Conservation (phyloP, 1,140 invertebrate species). For the Drepana arcuata region DNA sequence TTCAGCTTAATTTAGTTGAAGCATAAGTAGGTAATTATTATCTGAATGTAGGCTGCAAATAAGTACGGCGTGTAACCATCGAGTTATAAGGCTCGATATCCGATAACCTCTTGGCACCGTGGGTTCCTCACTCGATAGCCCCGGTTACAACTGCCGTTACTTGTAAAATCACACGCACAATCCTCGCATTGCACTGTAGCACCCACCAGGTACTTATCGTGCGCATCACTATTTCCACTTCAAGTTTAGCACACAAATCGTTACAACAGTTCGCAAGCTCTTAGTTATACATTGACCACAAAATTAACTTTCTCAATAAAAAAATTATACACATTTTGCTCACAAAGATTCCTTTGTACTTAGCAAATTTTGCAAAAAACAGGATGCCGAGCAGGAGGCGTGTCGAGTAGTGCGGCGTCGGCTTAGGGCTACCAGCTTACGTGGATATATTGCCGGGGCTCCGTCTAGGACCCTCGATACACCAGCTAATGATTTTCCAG, state of each 20-base stretch:
- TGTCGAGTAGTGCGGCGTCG: slow-evolving; percentile 33
- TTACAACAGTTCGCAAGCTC: slow-evolving; percentile 1
- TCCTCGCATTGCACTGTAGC: slow-evolving; percentile 27
- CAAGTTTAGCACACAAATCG: slow-evolving; percentile 13
- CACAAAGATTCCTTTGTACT: slow-evolving; percentile 38
- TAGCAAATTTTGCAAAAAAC: slow-evolving; percentile 56
- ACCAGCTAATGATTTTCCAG: too few species aligned
- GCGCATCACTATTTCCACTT: slow-evolving; percentile 11
- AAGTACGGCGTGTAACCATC: too few species aligned
- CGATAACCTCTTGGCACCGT: slow-evolving; percentile 54
- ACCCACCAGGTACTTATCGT: slow-evolving; percentile 13
- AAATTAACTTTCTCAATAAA: slow-evolving; percentile 4
- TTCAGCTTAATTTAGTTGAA: too few species aligned
- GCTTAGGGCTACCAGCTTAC: slow-evolving; percentile 11
- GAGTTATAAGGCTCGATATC: slow-evolving; percentile 48
- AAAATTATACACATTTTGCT: slow-evolving; percentile 18
- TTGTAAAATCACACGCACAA: slow-evolving; percentile 45
- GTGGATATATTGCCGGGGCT: too few species aligned
- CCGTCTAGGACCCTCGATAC: too few species aligned
- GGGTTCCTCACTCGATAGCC: slow-evolving; percentile 36
- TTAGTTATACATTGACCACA: background rate
- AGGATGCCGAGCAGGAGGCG: slow-evolving; percentile 53
- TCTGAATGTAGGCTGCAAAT: too few species aligned
- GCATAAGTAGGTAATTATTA: too few species aligned
- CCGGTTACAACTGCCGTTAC: slow-evolving; percentile 51